Percentiles rank a stretch among this genome's conserved stretches.
Evolutionary conservation across 1,140 invertebrate genomes (phyloP).

Genomic region (Gonatopus flavifemur): DNA sequence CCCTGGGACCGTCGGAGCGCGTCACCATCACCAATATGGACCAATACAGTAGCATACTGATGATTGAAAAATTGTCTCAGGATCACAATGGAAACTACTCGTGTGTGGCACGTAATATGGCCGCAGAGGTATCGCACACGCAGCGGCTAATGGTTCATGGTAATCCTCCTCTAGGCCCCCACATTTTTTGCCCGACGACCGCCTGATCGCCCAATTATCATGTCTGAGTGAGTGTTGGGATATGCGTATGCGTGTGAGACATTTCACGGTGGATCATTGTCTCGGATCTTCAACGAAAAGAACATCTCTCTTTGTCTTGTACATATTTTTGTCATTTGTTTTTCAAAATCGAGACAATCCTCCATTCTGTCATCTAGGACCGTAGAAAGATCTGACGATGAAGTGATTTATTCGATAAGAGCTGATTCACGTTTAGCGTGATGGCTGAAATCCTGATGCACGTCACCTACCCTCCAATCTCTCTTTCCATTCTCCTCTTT

Average conservation of each 20-base stretch:
- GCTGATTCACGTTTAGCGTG: constrained; percentile 33
- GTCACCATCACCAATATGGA: constrained; percentile 72
- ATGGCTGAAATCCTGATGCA: constrained; percentile 33
- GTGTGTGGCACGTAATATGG: constrained; percentile 72
- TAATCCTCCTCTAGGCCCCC: constrained; percentile 63
- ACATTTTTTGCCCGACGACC: constrained; percentile 42
- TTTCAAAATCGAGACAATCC: too few relatives aligned
- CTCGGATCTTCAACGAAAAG: too few relatives aligned
- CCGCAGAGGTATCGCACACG: constrained; percentile 72
- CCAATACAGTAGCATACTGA: constrained; percentile 76
- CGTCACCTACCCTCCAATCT: constrained; percentile 32
- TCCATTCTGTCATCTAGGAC: constrained; percentile 29
- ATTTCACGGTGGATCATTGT: too few relatives aligned
- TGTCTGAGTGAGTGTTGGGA: constrained; percentile 27
- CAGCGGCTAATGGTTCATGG: constrained; percentile 79
- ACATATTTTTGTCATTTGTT: too few relatives aligned
- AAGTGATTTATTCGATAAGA: constrained; percentile 24
- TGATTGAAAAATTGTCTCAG: constrained; percentile 75
- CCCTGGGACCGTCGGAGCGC: constrained; percentile 64
- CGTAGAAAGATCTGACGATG: constrained; percentile 31
- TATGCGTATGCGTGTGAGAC: too few relatives aligned
- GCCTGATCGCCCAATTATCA: constrained; percentile 46
- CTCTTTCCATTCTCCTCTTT: constrained; percentile 8
- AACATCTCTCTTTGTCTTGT: too few relatives aligned
- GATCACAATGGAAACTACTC: constrained; percentile 78